phyloP scores from a whole-genome alignment of 2,888 invertebrate species.

The Yponomeuta sedellus region DNA sequence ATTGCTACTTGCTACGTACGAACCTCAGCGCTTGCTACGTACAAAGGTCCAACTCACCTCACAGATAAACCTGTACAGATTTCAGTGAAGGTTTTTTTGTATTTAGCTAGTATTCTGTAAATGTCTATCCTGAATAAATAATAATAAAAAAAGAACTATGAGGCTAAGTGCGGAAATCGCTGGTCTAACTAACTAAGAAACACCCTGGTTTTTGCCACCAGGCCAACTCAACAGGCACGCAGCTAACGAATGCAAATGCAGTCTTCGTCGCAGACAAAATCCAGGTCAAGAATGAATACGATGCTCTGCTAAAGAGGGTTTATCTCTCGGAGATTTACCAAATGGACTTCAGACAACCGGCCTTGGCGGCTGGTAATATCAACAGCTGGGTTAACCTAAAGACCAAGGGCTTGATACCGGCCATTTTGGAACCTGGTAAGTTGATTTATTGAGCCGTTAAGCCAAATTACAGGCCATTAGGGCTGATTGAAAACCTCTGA shows the following conservation, averaged over 20 bases:
- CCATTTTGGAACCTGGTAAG: constrained; percentile 72
- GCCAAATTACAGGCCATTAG: no score
- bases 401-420: constrained; percentile 75
- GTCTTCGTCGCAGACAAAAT: constrained; percentile 64
- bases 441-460: neutral
- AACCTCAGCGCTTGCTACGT: no score
- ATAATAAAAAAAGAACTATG: no score
- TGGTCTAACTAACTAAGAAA: neutral
- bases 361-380: constrained; percentile 56
- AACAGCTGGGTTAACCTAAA: constrained; percentile 77
- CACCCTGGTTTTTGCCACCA: constrained; percentile 30
- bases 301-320: constrained; percentile 47
- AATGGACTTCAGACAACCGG: constrained; percentile 69
- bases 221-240: constrained; percentile 41
- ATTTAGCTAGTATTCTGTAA: no score
- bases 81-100: no score
- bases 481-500: no score
- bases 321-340: constrained; percentile 68
- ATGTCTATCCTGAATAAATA: no score
- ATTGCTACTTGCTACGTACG: no score
- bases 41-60: no score
- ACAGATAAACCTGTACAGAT: no score
- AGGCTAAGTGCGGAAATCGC: no score
- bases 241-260: constrained; percentile 64
- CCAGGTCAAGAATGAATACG: constrained; percentile 57